Percentiles rank a stretch among this genome's conserved stretches.
These are phyloP conservation scores for Ahaetulla prasina DNA, from an alignment of 2,113 vertebrate genomes.

Conservation along the genomic window DNA sequence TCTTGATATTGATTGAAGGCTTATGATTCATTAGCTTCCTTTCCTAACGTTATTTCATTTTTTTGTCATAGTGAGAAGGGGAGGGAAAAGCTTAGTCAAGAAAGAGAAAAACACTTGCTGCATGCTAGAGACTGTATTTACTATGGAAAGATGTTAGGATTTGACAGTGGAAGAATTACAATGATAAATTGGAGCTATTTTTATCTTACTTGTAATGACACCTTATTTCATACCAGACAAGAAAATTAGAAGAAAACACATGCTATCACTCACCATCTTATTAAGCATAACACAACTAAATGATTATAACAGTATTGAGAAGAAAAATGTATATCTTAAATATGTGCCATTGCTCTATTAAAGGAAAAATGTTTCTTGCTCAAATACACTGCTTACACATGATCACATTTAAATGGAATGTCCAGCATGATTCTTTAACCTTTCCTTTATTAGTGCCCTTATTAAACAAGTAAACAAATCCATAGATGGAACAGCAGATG, in stretches of 20 bases:
- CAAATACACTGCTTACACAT: not conserved
- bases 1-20: not conserved
- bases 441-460: conserved; percentile 72
- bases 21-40: not conserved
- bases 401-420: not conserved
- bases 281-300: not conserved
- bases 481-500: conserved; percentile 86
- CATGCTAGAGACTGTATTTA: not conserved
- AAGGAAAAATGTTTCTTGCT: not conserved
- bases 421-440: not conserved
- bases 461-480: conserved; percentile 89
- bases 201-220: not conserved
- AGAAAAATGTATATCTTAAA: not conserved
- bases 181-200: not conserved
- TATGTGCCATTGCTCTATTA: not conserved
- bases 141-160: not conserved
- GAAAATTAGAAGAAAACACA: not conserved
- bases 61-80: not conserved
- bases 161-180: not conserved
- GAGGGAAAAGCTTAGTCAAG: not conserved
- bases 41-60: not conserved
- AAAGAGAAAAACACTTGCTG: not conserved
- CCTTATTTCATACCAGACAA: not conserved
- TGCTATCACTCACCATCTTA: not conserved
- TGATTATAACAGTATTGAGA: not conserved